phyloP scores from a whole-genome alignment of 2,113 vertebrate genomes.

The Chlorodrepanis virens region DNA sequence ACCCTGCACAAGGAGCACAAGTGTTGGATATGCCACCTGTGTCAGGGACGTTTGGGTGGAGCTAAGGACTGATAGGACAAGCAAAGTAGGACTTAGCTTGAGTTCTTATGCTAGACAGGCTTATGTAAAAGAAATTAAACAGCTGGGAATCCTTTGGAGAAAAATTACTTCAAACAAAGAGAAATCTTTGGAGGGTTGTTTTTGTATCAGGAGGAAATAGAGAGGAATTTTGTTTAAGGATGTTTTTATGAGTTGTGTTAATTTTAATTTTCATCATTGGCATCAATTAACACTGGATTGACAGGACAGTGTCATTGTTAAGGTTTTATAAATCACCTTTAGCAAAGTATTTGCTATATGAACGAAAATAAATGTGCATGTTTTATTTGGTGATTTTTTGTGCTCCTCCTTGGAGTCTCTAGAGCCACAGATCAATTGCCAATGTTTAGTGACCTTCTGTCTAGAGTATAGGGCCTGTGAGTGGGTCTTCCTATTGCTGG shows the following conservation, averaged over 20 bases:
- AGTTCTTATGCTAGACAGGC: neutral
- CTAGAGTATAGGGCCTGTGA: neutral
- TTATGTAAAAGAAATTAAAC: neutral
- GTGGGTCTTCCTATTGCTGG: neutral
- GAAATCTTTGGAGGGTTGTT: neutral
- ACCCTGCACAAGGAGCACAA: neutral
- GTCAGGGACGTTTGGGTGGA: neutral
- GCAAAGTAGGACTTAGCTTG: neutral
- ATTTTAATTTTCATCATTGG: neutral
- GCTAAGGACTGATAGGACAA: neutral
- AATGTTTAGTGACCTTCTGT: constrained; percentile 30
- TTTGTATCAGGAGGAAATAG: neutral
- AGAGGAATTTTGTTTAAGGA: neutral
- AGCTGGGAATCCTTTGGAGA: neutral
- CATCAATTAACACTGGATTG: neutral
- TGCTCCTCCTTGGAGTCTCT: neutral
- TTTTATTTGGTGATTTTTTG: neutral
- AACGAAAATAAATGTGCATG: neutral
- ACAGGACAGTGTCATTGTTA: neutral
- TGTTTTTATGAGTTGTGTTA: neutral
- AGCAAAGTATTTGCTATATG: neutral
- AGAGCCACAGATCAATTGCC: constrained; percentile 29
- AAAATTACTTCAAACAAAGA: neutral
- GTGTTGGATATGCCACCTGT: too few relatives aligned
- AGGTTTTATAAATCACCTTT: neutral